A percentile compares a stretch with the other conserved stretches of the same genome.
phyloP scores from a whole-genome alignment of 1,140 invertebrate species.

The Cydia fagiglandana region DNA sequence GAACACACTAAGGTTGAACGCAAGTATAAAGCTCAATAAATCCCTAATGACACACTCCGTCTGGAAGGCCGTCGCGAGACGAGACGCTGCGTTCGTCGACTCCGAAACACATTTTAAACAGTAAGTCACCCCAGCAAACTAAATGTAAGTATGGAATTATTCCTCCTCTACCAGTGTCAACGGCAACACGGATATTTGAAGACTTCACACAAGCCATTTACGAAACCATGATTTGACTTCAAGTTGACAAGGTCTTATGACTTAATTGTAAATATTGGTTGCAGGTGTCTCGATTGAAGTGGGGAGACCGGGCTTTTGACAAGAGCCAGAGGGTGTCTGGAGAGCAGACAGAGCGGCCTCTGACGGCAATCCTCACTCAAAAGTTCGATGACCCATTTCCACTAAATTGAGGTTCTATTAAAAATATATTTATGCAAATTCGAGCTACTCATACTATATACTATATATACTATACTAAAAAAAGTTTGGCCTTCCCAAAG shows the following conservation, averaged over 20 bases:
- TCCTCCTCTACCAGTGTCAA: background rate
- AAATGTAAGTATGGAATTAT: background rate
- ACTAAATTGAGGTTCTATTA: background rate
- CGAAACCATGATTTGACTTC: background rate
- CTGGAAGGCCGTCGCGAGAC: conserved; percentile 19
- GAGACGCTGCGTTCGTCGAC: conserved; percentile 25
- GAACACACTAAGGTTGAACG: background rate
- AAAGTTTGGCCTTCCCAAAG: too few relatives aligned
- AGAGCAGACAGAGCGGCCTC: conserved; percentile 18
- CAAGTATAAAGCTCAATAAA: conserved; percentile 18
- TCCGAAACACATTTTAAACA: conserved; percentile 1
- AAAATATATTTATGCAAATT: background rate
- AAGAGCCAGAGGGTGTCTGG: conserved; percentile 26
- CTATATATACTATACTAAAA: too few relatives aligned
- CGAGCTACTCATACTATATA: background rate
- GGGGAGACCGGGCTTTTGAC: background rate
- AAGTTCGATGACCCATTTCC: background rate
- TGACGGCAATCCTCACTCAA: background rate
- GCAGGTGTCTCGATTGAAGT: background rate
- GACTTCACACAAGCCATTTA: background rate
- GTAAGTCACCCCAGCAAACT: background rate
- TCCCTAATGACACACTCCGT: conserved; percentile 28
- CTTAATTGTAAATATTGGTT: background rate
- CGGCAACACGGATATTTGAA: background rate
- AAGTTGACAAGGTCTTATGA: too few relatives aligned